Evolutionary conservation across 2,797 vertebrate genomes (phyloP).

Genomic region (Ctenosaura bakeri): DNA sequence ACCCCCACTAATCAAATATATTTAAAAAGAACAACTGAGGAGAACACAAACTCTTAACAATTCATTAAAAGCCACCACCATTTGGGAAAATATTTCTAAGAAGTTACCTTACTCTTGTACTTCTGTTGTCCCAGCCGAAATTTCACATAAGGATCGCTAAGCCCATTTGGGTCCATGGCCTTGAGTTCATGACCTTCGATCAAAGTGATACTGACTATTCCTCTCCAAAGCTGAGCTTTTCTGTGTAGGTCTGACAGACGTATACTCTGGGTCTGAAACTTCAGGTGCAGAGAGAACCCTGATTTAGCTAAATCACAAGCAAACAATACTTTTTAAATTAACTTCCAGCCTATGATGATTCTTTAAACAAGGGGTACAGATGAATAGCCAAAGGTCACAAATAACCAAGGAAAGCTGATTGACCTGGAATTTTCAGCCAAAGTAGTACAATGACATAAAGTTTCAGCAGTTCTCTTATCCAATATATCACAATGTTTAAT

Average conservation of each 20-base stretch:
- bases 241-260: conserved; percentile 92
- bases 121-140: conserved; percentile 96
- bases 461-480: neutral
- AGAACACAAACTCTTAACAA: neutral
- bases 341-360: neutral
- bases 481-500: neutral
- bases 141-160: conserved; percentile 96
- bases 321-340: conserved; percentile 17
- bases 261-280: conserved; percentile 92
- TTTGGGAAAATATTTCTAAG: neutral
- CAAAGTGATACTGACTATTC: conserved; percentile 94
- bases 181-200: conserved; percentile 93
- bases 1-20: neutral
- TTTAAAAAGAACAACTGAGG: neutral
- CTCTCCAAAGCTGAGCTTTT: conserved; percentile 96
- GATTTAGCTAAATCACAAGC: conserved; percentile 48
- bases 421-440: neutral
- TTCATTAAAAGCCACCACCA: neutral
- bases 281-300: conserved; percentile 45
- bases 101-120: conserved; percentile 95
- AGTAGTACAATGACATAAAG: neutral
- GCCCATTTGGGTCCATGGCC: conserved; percentile 93
- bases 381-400: neutral
- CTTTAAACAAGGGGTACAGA: neutral
- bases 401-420: neutral